A percentile compares a stretch with the other conserved stretches of the same genome.
Conservation (phyloP, 2,113 vertebrate genomes). For the Mormoops blainvillei region DNA sequence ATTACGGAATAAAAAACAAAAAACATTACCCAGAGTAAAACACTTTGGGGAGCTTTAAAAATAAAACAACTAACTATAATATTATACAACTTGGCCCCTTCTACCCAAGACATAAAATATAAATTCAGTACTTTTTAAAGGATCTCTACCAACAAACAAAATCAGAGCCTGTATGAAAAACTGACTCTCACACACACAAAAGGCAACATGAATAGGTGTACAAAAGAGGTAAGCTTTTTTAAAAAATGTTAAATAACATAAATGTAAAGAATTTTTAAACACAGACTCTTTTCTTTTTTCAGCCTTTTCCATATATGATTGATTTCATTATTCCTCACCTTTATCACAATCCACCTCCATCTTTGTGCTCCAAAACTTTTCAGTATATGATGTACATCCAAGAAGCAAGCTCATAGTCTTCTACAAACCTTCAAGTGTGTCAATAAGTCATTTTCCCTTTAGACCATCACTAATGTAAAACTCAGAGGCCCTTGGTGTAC, state of each 20-base stretch:
- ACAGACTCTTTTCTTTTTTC: not conserved
- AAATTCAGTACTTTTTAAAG: not conserved
- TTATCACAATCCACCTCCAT: not conserved
- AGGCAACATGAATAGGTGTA: not conserved
- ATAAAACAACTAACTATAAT: not conserved
- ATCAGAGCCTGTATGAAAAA: not conserved
- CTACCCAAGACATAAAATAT: constrained; percentile 14
- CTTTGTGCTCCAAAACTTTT: not conserved
- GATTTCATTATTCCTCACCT: constrained; percentile 17
- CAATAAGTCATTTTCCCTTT: not conserved
- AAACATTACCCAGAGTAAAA: not conserved
- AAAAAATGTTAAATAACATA: not conserved
- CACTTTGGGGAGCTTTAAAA: not conserved
- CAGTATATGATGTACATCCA: not conserved
- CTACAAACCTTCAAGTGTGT: not conserved
- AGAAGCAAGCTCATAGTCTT: not conserved
- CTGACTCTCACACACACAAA: not conserved
- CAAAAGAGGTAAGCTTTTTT: not conserved
- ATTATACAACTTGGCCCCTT: not conserved
- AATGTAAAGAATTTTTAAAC: not conserved
- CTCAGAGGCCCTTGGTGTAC: not conserved
- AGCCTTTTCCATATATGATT: not conserved
- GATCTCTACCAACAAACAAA: not conserved
- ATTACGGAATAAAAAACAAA: not conserved
- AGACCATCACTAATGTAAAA: not conserved